phyloP scores from a whole-genome alignment of 2,113 vertebrate species.

The Poicephalus meyeri region DNA sequence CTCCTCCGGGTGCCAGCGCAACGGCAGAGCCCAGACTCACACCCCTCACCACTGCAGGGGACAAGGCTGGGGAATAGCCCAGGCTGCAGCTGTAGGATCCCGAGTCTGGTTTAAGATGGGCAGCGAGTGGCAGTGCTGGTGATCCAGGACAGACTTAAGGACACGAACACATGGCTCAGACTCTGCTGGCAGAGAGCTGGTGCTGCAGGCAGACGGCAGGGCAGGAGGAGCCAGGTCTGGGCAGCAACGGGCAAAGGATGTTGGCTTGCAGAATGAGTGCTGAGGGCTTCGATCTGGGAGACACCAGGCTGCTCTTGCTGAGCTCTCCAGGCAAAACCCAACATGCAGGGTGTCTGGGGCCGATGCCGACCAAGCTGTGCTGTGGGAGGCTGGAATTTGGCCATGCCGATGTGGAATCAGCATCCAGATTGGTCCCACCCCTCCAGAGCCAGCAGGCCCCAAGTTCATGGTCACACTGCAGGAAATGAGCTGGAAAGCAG shows the following conservation, averaged over 20 bases:
- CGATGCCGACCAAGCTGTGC: fast-evolving
- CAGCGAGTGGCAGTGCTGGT: fast-evolving
- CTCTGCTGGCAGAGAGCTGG: background rate
- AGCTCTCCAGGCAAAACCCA: background rate
- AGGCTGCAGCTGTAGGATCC: background rate
- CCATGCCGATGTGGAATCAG: fast-evolving
- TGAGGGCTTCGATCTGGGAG: background rate
- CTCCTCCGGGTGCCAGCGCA: fast-evolving
- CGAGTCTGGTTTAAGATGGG: background rate
- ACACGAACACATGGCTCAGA: background rate
- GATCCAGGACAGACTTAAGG: background rate
- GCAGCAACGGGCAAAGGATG: fast-evolving
- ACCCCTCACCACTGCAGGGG: background rate
- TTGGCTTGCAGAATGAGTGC: fast-evolving
- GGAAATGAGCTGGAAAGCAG: background rate
- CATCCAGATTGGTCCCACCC: background rate
- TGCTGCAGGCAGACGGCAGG: background rate
- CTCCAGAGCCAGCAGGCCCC: background rate
- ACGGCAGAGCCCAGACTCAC: background rate
- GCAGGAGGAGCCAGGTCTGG: background rate
- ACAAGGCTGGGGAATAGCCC: background rate
- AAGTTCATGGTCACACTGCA: fast-evolving
- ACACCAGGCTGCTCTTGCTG: background rate
- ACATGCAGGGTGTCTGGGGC: background rate
- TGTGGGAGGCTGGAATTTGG: background rate